These are phyloP conservation scores for Acanthornis magna DNA, from an alignment of 2,797 vertebrate genomes.

Conservation along the genomic window DNA sequence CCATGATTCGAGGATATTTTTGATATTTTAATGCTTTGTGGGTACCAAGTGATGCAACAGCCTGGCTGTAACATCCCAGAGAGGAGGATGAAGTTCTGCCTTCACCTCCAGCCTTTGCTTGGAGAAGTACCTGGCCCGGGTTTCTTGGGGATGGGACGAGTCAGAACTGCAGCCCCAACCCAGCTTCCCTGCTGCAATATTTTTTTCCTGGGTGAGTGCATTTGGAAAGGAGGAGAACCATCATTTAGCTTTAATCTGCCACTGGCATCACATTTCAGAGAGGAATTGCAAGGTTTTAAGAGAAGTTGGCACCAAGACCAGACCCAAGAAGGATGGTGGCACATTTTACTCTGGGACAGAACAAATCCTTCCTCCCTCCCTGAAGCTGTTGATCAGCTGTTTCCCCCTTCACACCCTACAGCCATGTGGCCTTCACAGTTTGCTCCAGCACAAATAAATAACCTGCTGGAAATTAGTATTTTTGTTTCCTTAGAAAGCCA, in stretches of 20 bases:
- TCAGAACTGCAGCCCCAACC: neutral
- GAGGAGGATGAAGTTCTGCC: neutral
- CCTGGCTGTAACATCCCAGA: neutral
- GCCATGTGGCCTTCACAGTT: neutral
- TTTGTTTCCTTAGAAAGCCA: neutral
- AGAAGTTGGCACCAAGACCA: neutral
- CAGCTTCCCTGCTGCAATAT: neutral
- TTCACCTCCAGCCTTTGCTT: neutral
- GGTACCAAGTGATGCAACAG: accelerated
- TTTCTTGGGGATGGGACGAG: neutral
- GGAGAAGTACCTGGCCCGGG: neutral
- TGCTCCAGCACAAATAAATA: slow-evolving; percentile 19
- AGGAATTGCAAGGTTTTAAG: neutral
- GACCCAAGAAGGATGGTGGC: neutral
- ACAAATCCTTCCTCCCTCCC: neutral
- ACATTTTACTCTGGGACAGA: neutral
- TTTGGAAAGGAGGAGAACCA: neutral
- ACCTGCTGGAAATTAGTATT: neutral
- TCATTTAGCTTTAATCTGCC: neutral
- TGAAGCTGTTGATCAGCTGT: neutral
- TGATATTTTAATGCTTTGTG: neutral
- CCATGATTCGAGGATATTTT: neutral
- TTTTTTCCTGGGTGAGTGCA: neutral
- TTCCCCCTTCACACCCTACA: neutral
- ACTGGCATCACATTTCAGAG: neutral